A percentile compares a stretch with the other conserved stretches of the same genome.
phyloP scores from a whole-genome alignment of 2,888 invertebrate species.

The Acanthosepion esculentum region DNA sequence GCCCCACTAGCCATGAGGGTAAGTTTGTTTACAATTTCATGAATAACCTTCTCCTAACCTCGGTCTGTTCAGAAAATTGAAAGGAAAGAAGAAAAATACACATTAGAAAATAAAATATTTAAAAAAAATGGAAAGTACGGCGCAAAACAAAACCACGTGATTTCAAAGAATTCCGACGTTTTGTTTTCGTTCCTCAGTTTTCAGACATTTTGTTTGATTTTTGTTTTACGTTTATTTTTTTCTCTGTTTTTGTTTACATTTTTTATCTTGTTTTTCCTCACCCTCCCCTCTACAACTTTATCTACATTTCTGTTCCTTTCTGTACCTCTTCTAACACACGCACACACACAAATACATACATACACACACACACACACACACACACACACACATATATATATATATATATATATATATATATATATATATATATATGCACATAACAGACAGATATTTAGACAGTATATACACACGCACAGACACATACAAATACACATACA shows the following conservation, averaged over 20 bases:
- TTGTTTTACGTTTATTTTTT: background rate
- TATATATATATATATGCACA: background rate
- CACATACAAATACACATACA: too few relatives aligned
- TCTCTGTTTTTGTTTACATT: background rate
- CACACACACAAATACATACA: too few relatives aligned
- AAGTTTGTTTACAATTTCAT: slow-evolving; percentile 33
- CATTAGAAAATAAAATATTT: background rate
- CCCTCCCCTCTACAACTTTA: too few relatives aligned
- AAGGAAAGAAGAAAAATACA: slow-evolving; percentile 33
- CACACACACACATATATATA: background rate
- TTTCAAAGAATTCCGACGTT: background rate
- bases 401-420: background rate
- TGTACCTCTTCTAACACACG: too few relatives aligned
- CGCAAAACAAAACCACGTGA: background rate
- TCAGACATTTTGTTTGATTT: background rate
- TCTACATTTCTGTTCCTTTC: too few relatives aligned
- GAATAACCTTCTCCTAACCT: slow-evolving; percentile 33
- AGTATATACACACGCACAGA: too few relatives aligned
- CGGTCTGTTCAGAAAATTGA: background rate
- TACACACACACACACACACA: too few relatives aligned
- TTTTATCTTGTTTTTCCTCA: background rate
- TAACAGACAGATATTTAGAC: too few relatives aligned
- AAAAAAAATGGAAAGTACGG: background rate
- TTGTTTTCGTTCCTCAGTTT: background rate
- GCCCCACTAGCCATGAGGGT: background rate